phyloP scores from a whole-genome alignment of 2,888 invertebrate genomes.

The Chorisops tibialis region DNA sequence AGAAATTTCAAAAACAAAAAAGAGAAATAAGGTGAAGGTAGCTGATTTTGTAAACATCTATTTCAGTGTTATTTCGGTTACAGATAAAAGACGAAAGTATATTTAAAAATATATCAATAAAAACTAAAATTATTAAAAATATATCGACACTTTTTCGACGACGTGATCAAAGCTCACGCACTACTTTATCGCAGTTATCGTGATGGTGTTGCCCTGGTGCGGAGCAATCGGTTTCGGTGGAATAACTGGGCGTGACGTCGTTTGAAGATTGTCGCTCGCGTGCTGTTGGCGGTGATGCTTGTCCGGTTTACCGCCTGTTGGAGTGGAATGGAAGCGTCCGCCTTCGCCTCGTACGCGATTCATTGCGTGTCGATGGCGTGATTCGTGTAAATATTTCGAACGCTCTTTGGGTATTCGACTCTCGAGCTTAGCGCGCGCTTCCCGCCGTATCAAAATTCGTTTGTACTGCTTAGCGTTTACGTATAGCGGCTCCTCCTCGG shows the following conservation, averaged over 20 bases:
- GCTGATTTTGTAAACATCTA: conserved; percentile 13
- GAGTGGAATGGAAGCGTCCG: conserved; percentile 88
- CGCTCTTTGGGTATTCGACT: conserved; percentile 96
- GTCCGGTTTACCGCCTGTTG: conserved; percentile 39
- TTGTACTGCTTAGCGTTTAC: conserved; percentile 99
- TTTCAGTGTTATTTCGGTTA: conserved; percentile 1
- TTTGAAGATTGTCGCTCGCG: conserved; percentile 30
- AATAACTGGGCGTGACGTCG: conserved; percentile 33
- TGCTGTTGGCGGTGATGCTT: conserved; percentile 14
- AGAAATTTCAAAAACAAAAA: too few species aligned
- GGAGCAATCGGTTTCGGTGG: conserved; percentile 51
- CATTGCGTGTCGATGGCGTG: conserved; percentile 95
- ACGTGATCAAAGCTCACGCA: conserved; percentile 19
- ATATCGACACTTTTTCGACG: conserved; percentile 4
- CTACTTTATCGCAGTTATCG: conserved; percentile 50
- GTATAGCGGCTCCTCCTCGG: conserved; percentile 92
- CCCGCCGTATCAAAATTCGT: conserved; percentile 88
- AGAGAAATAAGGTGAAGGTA: neutral
- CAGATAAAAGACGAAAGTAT: conserved; percentile 9
- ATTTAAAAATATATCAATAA: conserved; percentile 19
- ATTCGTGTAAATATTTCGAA: conserved; percentile 97
- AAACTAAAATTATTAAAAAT: conserved; percentile 16
- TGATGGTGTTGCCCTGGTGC: conserved; percentile 48
- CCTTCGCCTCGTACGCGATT: conserved; percentile 95
- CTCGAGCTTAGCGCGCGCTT: conserved; percentile 92